phyloP scores from a whole-genome alignment of 1,140 invertebrate genomes.

The Lutraria rhynchaena region DNA sequence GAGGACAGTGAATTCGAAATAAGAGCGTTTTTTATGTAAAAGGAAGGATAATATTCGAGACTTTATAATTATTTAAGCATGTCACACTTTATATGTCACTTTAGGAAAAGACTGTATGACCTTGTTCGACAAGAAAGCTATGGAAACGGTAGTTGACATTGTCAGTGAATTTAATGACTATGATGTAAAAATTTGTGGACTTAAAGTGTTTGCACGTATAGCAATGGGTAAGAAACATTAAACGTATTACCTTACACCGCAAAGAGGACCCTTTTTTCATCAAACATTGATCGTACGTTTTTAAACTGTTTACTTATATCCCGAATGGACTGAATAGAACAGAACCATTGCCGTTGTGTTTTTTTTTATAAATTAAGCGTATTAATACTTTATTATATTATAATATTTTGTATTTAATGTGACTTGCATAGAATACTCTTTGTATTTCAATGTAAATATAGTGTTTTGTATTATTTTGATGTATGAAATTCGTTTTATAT shows the following conservation, averaged over 20 bases:
- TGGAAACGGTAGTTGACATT: slow-evolving; percentile 22
- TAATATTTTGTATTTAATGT: too few relatives aligned
- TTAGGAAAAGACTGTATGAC: slow-evolving; percentile 39
- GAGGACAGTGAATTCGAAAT: too few relatives aligned
- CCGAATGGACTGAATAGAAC: not conserved
- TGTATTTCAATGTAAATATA: too few relatives aligned
- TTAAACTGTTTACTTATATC: too few relatives aligned
- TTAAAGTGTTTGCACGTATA: slow-evolving; percentile 32
- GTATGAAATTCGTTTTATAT: too few relatives aligned
- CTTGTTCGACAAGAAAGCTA: slow-evolving; percentile 14
- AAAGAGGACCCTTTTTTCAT: not conserved
- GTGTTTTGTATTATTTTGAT: too few relatives aligned
- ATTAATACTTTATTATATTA: too few relatives aligned
- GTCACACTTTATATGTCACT: not conserved
- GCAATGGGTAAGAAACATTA: slow-evolving; percentile 45
- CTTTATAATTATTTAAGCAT: slow-evolving; percentile 15
- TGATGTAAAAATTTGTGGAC: slow-evolving; percentile 36
- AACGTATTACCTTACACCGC: not conserved
- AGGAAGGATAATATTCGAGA: too few relatives aligned
- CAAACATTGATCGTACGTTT: not conserved
- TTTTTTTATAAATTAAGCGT: too few relatives aligned
- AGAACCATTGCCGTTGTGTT: not conserved
- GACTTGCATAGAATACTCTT: too few relatives aligned
- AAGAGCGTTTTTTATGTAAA: too few relatives aligned
- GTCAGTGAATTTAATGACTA: slow-evolving; percentile 40